Percentiles rank a stretch among this genome's conserved stretches.
These are phyloP conservation scores for Ptilonorhynchus violaceus DNA, from an alignment of 2,113 vertebrate genomes.

Conservation along the genomic window DNA sequence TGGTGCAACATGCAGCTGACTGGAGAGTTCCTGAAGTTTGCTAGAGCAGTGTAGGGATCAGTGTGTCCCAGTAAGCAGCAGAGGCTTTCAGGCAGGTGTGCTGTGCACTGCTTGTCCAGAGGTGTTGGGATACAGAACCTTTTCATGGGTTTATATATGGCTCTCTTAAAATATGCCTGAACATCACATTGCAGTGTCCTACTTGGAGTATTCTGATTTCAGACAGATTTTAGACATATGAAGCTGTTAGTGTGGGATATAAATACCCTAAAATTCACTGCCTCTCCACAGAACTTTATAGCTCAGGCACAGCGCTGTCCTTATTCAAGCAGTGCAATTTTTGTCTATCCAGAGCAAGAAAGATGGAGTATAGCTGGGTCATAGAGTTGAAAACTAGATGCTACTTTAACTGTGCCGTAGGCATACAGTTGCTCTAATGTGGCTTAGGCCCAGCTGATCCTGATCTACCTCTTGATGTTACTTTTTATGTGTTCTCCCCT, in stretches of 20 bases:
- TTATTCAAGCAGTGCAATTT: background rate
- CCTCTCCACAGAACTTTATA: background rate
- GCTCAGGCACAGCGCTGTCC: background rate
- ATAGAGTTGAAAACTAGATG: background rate
- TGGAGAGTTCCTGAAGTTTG: background rate
- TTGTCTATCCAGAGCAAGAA: background rate
- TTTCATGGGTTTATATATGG: background rate
- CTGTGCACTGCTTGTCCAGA: background rate
- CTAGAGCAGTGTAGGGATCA: background rate
- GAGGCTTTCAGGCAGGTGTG: background rate
- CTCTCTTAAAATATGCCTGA: background rate
- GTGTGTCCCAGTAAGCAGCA: background rate
- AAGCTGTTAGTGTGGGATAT: background rate
- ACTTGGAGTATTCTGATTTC: background rate
- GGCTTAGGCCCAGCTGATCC: background rate
- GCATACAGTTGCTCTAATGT: background rate
- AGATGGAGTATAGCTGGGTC: background rate
- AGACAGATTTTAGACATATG: background rate
- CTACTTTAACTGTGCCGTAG: background rate
- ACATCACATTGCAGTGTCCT: rapidly evolving
- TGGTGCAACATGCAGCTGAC: background rate
- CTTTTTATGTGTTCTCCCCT: background rate
- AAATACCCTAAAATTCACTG: background rate
- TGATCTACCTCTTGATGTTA: background rate
- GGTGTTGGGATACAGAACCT: background rate